Evolutionary conservation across 2,113 vertebrate genomes (phyloP).

Genomic region (Tetrao urogallus): DNA sequence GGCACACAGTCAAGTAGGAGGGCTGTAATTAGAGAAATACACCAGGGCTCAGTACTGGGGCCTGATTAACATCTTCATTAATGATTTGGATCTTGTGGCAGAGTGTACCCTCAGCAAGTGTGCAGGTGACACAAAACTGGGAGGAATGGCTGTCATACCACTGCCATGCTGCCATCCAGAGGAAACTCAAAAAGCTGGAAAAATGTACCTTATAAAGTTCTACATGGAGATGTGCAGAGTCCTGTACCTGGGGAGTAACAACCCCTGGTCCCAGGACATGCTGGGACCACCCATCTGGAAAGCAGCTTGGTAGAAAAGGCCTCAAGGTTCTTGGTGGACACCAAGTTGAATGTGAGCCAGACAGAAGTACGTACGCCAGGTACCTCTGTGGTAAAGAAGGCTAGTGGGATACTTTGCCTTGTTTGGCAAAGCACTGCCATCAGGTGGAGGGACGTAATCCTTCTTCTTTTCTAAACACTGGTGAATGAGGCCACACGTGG

Average conservation of each 20-base stretch:
- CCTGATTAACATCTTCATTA: not conserved
- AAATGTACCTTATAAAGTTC: not conserved
- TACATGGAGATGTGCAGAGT: not conserved
- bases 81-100: not conserved
- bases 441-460: not conserved
- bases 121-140: not conserved
- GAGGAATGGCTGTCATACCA: rapidly evolving
- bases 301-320: not conserved
- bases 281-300: not conserved
- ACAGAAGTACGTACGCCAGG: not conserved
- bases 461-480: not conserved
- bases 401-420: not conserved
- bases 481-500: not conserved
- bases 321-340: not conserved
- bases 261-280: not conserved
- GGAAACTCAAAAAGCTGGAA: too few relatives aligned
- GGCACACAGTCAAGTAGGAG: not conserved
- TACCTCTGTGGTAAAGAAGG: not conserved
- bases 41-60: not conserved
- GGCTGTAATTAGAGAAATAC: not conserved
- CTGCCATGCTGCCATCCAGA: too few relatives aligned
- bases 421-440: not conserved
- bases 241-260: not conserved
- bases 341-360: not conserved
- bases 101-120: not conserved